These are phyloP conservation scores for Dendronephthya gigantea DNA, from an alignment of 64 coral and sea anemone genomes.

Conservation along the genomic window DNA sequence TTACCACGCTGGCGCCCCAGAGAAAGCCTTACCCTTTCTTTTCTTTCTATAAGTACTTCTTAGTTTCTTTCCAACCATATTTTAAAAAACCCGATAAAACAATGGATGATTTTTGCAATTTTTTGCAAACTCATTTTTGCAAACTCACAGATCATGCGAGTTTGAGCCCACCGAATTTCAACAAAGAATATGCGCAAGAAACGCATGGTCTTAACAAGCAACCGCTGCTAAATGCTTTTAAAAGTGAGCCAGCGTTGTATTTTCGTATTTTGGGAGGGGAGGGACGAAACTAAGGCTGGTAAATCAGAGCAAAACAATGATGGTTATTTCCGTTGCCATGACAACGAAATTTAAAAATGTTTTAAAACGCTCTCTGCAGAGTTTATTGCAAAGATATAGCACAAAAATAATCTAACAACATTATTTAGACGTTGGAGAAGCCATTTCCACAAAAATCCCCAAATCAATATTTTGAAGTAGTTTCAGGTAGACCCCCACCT, in stretches of 20 bases:
- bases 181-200: background rate
- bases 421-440: background rate
- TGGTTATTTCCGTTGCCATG: background rate
- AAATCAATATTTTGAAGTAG: background rate
- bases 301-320: background rate
- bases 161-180: background rate
- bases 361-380: background rate
- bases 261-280: too few species aligned
- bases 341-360: background rate
- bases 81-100: too few species aligned
- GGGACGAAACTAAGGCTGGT: background rate
- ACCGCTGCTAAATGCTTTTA: background rate
- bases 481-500: slow-evolving; percentile 7
- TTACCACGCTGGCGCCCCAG: too few species aligned
- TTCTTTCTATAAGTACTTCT: too few species aligned
- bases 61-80: too few species aligned
- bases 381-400: background rate
- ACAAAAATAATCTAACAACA: background rate
- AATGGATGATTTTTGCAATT: background rate
- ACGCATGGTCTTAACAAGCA: background rate
- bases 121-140: too few species aligned
- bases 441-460: background rate
- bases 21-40: too few species aligned
- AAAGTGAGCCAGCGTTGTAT: background rate
- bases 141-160: background rate